Percentiles rank a stretch among this genome's conserved stretches.
These are phyloP conservation scores for Hippopotamyrus pictus DNA, from an alignment of 2,797 vertebrate genomes.

Conservation along the genomic window DNA sequence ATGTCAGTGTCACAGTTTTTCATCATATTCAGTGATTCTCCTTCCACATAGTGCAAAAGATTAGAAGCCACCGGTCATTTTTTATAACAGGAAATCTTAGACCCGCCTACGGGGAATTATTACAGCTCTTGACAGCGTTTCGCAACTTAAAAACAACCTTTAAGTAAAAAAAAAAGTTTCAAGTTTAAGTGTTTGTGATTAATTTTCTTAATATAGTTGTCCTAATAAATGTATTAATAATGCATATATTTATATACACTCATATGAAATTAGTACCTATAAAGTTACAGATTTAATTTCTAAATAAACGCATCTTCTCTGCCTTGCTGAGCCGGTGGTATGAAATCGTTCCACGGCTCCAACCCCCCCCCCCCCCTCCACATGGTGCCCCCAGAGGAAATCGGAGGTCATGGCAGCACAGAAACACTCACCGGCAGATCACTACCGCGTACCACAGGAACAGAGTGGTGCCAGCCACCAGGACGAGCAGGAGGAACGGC, in stretches of 20 bases:
- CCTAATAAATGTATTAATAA: not conserved
- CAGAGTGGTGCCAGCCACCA: slow-evolving; percentile 46
- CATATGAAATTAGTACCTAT: not conserved
- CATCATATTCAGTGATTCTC: not conserved
- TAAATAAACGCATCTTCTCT: not conserved
- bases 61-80: not conserved
- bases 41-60: not conserved
- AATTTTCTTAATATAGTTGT: not conserved
- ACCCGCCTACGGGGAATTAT: not conserved
- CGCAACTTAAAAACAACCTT: not conserved
- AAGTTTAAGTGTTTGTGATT: not conserved
- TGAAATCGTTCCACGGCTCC: not conserved
- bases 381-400: not conserved
- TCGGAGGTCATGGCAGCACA: not conserved
- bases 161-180: not conserved
- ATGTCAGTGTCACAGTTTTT: not conserved
- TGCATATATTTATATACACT: not conserved
- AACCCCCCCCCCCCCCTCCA: not conserved
- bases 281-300: not conserved
- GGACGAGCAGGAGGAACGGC: slow-evolving; percentile 38
- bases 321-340: not conserved
- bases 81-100: not conserved
- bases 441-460: slow-evolving; percentile 41
- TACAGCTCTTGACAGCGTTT: not conserved
- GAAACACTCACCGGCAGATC: slow-evolving; percentile 44